A percentile compares a stretch with the other conserved stretches of the same genome.
phyloP scores from a whole-genome alignment of 2,797 vertebrate species.

The Siniperca scherzeri region DNA sequence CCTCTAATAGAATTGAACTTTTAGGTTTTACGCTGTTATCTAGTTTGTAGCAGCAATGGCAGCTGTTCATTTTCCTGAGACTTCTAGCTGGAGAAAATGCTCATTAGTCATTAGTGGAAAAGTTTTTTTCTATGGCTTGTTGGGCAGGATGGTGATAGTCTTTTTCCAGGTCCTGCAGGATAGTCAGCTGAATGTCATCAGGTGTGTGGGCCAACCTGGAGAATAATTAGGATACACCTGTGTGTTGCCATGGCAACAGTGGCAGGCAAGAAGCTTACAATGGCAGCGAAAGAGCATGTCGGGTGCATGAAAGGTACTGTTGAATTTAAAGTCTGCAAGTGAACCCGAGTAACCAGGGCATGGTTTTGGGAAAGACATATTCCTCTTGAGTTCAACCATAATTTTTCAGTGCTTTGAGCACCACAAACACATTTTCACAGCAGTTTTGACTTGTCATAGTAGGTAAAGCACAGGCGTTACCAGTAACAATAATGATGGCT shows the following conservation, averaged over 20 bases:
- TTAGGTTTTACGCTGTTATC: background rate
- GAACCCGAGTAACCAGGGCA: background rate
- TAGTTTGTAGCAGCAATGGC: background rate
- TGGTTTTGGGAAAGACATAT: too few species aligned
- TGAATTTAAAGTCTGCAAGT: too few species aligned
- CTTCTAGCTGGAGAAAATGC: background rate
- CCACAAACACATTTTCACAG: too few species aligned
- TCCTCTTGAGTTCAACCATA: too few species aligned
- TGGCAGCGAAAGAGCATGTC: background rate
- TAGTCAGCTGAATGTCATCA: conserved; percentile 2
- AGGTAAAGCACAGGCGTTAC: too few species aligned
- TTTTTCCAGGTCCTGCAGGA: conserved; percentile 9
- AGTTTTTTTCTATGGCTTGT: background rate
- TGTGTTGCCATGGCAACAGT: background rate
- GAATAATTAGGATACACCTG: background rate
- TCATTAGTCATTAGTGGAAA: background rate
- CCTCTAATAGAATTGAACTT: background rate
- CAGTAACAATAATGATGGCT: background rate
- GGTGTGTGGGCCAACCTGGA: background rate
- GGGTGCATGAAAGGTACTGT: too few species aligned
- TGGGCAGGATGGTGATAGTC: background rate
- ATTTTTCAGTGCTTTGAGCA: too few species aligned
- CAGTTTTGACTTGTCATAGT: too few species aligned
- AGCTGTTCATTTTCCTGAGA: background rate
- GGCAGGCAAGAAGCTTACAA: background rate